Evolutionary conservation across 2,888 invertebrate genomes (phyloP), one percentile per base, ranked within the genome.

Genomic region (Cabera pusaria): DNA sequence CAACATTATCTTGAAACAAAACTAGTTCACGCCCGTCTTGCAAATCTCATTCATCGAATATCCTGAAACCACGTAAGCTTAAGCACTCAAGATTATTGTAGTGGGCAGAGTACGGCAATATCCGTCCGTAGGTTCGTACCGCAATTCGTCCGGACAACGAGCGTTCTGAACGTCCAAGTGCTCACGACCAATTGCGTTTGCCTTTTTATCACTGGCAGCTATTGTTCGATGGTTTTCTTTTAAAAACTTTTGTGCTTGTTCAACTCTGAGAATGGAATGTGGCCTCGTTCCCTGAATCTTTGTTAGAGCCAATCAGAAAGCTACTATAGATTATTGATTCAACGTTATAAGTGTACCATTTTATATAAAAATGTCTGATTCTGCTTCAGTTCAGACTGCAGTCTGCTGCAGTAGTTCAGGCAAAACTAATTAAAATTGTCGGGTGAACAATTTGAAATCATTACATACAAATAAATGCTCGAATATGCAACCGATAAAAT

Each of bases 161-260:
- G 44, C 14, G 35, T 24, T 38, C 33, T 19, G 53, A 54, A 58
- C 64, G 59, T 47, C 53, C 39, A 36, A 46, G 51, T 57, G 52
- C 64, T 63, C 63, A 61, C 67, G 62, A 64, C 57, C 70, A 67
- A 72, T 72, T 62, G 60, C 58, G 58, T 50, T 54, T 54, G 58
- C 49, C 49, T 64, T 69, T 72, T 71, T 71, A 62, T 62, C 53
- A 59, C 54, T 52, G 44, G 42, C 34, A 36, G 55, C 62, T 56
- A 62, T 70, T 68, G 59, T 67, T 56, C 55, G 40, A 43, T 39
- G 49, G 51, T 61, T 58, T 59, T 59, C 49, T 66, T 62, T 49
- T 55, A 56, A 59, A 63, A 58, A 58, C 56, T 54, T 56, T 57
- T 54, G 44, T 51, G 43, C 56, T 43, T 37, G 39, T 45, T 34